phyloP scores from a whole-genome alignment of 2,797 vertebrate genomes.

The Scomberomorus guttatus region DNA sequence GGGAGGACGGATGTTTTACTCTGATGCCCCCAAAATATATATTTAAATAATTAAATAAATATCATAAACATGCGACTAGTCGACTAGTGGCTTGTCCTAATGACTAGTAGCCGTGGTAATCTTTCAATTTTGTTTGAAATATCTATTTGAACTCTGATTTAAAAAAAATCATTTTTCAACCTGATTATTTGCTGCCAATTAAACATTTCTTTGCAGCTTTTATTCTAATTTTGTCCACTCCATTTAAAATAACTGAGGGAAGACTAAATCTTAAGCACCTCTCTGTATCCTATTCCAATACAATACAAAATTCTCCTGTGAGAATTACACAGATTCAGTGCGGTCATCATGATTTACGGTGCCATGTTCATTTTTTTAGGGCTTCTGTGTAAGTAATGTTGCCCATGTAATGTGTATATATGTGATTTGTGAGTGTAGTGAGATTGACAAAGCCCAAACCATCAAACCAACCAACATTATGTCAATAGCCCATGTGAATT shows the following conservation, averaged over 20 bases:
- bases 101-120: too few species aligned
- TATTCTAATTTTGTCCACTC: too few species aligned
- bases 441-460: conserved; percentile 25
- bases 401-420: not conserved
- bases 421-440: conserved; percentile 43
- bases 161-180: not conserved
- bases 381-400: conserved; percentile 15
- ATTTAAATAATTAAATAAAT: too few species aligned
- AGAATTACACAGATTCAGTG: conserved; percentile 8
- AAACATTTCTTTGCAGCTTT: not conserved
- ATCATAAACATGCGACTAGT: too few species aligned
- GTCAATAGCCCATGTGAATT: conserved; percentile 45
- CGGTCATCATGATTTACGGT: conserved; percentile 8
- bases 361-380: not conserved
- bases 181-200: too few species aligned
- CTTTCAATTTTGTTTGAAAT: not conserved
- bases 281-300: too few species aligned
- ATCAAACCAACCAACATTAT: not conserved
- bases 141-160: not conserved
- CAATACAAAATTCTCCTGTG: too few species aligned
- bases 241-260: too few species aligned
- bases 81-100: too few species aligned
- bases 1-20: too few species aligned
- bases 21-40: too few species aligned
- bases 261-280: too few species aligned